These are phyloP conservation scores for Dendronephthya gigantea DNA, from an alignment of 64 coral and sea anemone species.

Conservation along the genomic window DNA sequence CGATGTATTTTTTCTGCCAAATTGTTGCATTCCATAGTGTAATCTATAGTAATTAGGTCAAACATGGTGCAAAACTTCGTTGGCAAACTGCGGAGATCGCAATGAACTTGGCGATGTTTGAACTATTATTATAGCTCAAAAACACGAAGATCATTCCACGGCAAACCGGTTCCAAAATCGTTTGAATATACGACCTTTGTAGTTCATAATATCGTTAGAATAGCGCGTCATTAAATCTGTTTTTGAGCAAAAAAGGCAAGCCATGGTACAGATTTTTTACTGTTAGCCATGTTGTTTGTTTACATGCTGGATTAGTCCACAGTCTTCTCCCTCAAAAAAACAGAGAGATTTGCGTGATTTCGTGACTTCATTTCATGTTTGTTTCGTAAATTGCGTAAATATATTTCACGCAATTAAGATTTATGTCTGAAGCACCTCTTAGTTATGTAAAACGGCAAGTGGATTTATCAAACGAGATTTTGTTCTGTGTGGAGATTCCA, in stretches of 20 bases:
- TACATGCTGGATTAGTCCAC: too few relatives aligned
- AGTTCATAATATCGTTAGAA: too few relatives aligned
- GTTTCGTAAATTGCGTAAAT: too few relatives aligned
- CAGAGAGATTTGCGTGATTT: too few relatives aligned
- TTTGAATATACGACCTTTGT: too few relatives aligned
- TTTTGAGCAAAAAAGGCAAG: not conserved
- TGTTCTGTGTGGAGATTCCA: too few relatives aligned
- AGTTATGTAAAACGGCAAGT: not conserved
- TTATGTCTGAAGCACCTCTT: not conserved
- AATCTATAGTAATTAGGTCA: constrained; percentile 2
- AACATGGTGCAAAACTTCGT: not conserved
- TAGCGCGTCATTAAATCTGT: not conserved
- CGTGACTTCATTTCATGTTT: too few relatives aligned
- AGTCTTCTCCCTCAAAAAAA: too few relatives aligned
- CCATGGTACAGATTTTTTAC: not conserved
- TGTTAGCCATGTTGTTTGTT: too few relatives aligned
- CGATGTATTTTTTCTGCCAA: not conserved
- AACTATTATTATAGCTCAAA: not conserved
- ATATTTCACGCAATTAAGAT: not conserved
- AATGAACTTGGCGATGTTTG: not conserved
- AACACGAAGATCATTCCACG: too few relatives aligned
- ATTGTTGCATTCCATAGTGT: not conserved
- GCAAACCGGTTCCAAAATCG: too few relatives aligned
- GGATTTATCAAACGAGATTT: not conserved
- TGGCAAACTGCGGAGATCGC: not conserved